phyloP scores from a whole-genome alignment of 2,113 vertebrate species.

The Hystrix cristata region DNA sequence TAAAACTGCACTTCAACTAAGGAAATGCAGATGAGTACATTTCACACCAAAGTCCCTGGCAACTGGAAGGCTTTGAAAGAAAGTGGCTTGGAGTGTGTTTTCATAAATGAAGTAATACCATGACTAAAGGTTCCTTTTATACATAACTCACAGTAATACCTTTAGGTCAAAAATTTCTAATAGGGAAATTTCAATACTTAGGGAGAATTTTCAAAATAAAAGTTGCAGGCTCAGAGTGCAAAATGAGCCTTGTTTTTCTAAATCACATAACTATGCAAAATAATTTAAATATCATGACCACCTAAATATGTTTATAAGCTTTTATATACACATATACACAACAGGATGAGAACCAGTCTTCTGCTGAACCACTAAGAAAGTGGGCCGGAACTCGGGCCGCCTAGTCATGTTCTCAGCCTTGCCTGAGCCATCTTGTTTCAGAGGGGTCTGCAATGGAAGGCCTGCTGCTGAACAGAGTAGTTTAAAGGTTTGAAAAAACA shows the following conservation, averaged over 20 bases:
- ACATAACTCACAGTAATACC: conserved; percentile 52
- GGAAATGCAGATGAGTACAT: conserved; percentile 81
- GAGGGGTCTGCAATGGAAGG: not conserved
- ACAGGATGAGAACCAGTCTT: not conserved
- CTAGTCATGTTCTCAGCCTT: not conserved
- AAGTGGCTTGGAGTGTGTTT: conserved; percentile 78
- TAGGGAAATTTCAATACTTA: not conserved
- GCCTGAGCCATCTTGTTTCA: not conserved
- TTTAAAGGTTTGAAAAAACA: not conserved
- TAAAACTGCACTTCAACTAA: conserved; percentile 63
- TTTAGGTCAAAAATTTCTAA: conserved; percentile 48
- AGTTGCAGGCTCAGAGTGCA: not conserved
- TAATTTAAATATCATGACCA: not conserved
- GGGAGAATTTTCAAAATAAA: conserved; percentile 18
- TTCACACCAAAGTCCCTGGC: conserved; percentile 77
- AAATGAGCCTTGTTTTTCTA: not conserved
- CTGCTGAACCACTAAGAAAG: not conserved
- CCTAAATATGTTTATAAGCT: not conserved
- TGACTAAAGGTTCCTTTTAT: conserved; percentile 72
- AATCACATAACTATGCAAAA: not conserved
- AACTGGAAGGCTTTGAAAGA: conserved; percentile 77
- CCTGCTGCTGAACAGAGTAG: not conserved
- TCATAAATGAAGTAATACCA: conserved; percentile 76
- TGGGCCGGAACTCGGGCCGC: not conserved
- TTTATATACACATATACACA: not conserved